Evolutionary conservation across 2,113 vertebrate species (phyloP).

Genomic region (Oncorhynchus gorbuscha): DNA sequence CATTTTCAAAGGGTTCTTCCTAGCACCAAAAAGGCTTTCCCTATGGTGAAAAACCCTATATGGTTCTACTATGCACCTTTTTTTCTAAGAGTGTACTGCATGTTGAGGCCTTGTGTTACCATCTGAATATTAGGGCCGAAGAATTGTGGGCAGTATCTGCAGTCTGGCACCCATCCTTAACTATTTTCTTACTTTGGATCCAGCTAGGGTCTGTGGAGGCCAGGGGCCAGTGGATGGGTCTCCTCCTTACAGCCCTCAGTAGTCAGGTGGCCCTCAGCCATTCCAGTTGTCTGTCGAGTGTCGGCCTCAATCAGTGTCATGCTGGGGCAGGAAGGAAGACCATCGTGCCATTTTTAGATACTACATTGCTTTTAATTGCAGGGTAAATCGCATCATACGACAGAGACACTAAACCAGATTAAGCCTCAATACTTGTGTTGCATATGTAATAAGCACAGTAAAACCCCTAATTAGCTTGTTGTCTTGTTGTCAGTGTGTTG

Average conservation of each 20-base stretch:
- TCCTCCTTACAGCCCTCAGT: constrained; percentile 52
- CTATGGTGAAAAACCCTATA: too few species aligned
- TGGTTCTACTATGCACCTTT: too few species aligned
- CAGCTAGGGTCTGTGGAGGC: background rate
- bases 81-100: too few species aligned
- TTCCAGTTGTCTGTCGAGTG: constrained; percentile 75
- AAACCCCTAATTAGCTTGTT: constrained; percentile 71
- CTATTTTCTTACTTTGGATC: constrained; percentile 52
- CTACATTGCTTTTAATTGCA: constrained; percentile 68
- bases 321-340: constrained; percentile 43
- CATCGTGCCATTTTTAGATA: constrained; percentile 61
- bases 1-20: too few species aligned
- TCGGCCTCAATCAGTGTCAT: constrained; percentile 64
- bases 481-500: constrained; percentile 34
- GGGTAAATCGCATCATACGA: constrained; percentile 34
- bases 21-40: too few species aligned
- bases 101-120: too few species aligned
- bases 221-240: constrained; percentile 37
- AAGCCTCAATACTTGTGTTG: constrained; percentile 49
- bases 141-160: too few species aligned
- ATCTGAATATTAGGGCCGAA: too few species aligned
- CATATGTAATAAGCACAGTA: constrained; percentile 64
- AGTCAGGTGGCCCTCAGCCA: constrained; percentile 66
- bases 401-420: constrained; percentile 27
- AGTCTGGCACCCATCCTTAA: constrained; percentile 41